These are phyloP conservation scores for Alcedo quadribrachys DNA, from an alignment of 2,797 vertebrate species.

Conservation along the genomic window DNA sequence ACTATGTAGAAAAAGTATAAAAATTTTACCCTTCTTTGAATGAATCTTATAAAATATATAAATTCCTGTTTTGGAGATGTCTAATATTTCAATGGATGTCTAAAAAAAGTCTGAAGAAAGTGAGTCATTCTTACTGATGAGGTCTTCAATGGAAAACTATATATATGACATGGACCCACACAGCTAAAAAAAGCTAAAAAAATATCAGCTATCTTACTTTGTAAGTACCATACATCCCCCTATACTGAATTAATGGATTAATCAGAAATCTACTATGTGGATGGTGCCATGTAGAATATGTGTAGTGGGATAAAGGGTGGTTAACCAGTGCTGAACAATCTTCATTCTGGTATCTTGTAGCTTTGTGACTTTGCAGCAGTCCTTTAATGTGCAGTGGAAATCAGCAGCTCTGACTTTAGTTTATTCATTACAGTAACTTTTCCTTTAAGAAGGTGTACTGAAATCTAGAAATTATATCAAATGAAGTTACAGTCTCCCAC, in stretches of 20 bases:
- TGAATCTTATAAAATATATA: not conserved
- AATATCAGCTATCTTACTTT: constrained; percentile 5
- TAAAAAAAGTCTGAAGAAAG: constrained; percentile 27
- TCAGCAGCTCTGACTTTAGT: not conserved
- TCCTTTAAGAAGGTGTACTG: not conserved
- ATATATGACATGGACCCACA: constrained; percentile 28
- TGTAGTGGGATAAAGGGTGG: not conserved
- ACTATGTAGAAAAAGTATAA: not conserved
- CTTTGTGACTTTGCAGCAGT: not conserved
- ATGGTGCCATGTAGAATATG: not conserved
- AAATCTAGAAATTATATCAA: not conserved
- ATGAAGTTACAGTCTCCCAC: not conserved
- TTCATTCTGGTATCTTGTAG: not conserved
- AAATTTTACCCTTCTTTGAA: not conserved
- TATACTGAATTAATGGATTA: not conserved
- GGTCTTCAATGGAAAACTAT: constrained; percentile 44
- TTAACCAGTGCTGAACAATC: not conserved
- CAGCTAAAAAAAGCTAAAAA: constrained; percentile 20
- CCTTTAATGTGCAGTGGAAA: not conserved
- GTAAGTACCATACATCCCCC: not conserved
- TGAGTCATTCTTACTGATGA: constrained; percentile 51
- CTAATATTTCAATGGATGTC: constrained; percentile 37
- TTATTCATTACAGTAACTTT: not conserved
- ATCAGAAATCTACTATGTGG: not conserved
- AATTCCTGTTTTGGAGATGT: not conserved